phyloP scores from a whole-genome alignment of 2,113 vertebrate genomes.

The Dasyprocta punctata region DNA sequence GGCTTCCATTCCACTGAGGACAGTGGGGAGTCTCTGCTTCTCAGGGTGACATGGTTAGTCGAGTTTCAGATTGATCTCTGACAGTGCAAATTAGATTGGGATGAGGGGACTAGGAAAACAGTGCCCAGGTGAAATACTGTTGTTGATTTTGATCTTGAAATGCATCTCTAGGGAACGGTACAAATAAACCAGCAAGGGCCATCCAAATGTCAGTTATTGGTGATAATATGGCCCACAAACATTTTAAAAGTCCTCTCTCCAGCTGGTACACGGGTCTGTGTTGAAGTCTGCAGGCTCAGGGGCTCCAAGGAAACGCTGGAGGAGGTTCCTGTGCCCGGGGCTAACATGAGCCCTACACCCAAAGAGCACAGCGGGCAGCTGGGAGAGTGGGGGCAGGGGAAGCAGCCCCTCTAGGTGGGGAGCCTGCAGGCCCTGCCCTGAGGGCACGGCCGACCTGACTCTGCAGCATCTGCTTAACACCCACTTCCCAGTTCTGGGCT shows the following conservation, averaged over 20 bases:
- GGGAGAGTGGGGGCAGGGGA: not conserved
- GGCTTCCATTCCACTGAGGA: not conserved
- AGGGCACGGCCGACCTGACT: not conserved
- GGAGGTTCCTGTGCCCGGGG: too few species aligned
- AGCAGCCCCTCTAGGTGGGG: not conserved
- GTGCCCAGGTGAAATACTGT: not conserved
- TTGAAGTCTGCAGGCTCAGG: not conserved
- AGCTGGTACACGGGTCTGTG: not conserved
- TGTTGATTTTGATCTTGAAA: constrained; percentile 22
- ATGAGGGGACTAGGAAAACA: not conserved
- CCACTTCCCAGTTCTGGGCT: not conserved
- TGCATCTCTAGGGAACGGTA: not conserved
- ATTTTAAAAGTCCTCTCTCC: not conserved
- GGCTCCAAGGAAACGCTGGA: not conserved
- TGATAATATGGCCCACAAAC: not conserved
- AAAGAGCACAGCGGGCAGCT: not conserved
- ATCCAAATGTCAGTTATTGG: not conserved
- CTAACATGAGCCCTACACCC: fast-evolving
- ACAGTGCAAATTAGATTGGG: not conserved
- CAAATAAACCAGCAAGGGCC: not conserved
- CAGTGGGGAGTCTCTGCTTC: not conserved
- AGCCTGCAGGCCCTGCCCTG: fast-evolving
- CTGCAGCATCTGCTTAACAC: not conserved
- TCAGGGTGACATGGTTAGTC: not conserved
- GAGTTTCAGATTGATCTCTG: not conserved